These are phyloP conservation scores for Phocides pigmalion DNA, from an alignment of 1,140 invertebrate genomes.

Conservation along the genomic window DNA sequence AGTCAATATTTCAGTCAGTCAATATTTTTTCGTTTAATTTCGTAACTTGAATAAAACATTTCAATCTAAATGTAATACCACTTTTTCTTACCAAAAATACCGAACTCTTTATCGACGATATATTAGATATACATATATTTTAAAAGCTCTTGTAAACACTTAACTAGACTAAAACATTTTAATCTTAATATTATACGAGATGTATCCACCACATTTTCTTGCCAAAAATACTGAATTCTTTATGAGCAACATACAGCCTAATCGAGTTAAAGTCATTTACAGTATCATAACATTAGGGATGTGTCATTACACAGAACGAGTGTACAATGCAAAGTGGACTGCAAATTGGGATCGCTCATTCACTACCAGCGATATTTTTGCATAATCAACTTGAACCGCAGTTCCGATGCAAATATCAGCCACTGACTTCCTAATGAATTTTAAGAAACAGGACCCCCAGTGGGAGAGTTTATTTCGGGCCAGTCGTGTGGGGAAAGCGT, in stretches of 20 bases:
- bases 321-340: conserved; percentile 58
- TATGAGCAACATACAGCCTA: background rate
- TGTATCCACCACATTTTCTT: background rate
- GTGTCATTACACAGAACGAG: conserved; percentile 51
- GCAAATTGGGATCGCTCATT: conserved; percentile 63
- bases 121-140: too few relatives aligned
- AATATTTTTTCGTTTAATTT: too few relatives aligned
- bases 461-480: conserved; percentile 31
- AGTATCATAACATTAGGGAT: conserved; percentile 36
- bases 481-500: conserved; percentile 3
- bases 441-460: conserved; percentile 50
- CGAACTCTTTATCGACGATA: too few relatives aligned
- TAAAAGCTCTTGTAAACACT: too few relatives aligned
- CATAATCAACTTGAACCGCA: conserved; percentile 68
- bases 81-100: too few relatives aligned
- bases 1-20: too few relatives aligned
- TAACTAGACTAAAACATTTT: too few relatives aligned
- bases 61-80: too few relatives aligned
- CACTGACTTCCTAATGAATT: conserved; percentile 59
- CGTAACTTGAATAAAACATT: too few relatives aligned
- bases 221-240: background rate
- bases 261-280: conserved; percentile 17
- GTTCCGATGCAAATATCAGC: conserved; percentile 71
- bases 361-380: conserved; percentile 58
- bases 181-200: too few relatives aligned